Evolutionary conservation across 2,113 vertebrate species (phyloP).

Genomic region (Paedocypris sp.): DNA sequence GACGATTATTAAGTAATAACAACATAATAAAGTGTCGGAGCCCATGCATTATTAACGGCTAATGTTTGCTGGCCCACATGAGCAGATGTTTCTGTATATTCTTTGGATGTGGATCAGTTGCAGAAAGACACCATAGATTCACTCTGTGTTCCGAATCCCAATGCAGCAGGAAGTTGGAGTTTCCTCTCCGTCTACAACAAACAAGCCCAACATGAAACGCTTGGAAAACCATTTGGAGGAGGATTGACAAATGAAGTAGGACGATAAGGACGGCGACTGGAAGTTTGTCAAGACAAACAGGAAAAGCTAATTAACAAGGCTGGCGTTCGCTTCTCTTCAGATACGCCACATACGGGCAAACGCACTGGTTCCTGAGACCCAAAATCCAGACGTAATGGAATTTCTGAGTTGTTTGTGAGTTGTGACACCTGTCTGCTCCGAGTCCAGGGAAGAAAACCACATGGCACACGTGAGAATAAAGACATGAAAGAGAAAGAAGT

Average conservation of each 20-base stretch:
- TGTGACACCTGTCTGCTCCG: neutral
- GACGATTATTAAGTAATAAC: too few species aligned
- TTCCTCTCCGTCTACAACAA: neutral
- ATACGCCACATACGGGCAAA: neutral
- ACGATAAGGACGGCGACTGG: neutral
- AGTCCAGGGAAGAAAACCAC: neutral
- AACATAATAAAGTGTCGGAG: too few species aligned
- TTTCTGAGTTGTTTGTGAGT: neutral
- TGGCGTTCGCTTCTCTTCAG: neutral
- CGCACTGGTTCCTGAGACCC: neutral
- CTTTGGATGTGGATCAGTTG: conserved; percentile 11
- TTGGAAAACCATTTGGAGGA: conserved; percentile 10
- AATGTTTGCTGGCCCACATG: neutral
- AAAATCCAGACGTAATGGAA: neutral
- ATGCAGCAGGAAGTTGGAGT: neutral
- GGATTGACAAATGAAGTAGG: neutral
- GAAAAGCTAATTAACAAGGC: neutral
- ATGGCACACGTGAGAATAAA: neutral
- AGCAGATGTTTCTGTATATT: conserved; percentile 6
- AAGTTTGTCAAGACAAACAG: neutral
- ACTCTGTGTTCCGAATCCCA: neutral
- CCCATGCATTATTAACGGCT: neutral
- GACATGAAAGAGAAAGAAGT: neutral
- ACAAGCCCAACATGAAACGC: conserved; percentile 1
- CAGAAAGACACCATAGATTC: neutral